These are phyloP conservation scores for Chymomyza procnemis DNA, from an alignment of 2,888 invertebrate genomes.

Conservation along the genomic window DNA sequence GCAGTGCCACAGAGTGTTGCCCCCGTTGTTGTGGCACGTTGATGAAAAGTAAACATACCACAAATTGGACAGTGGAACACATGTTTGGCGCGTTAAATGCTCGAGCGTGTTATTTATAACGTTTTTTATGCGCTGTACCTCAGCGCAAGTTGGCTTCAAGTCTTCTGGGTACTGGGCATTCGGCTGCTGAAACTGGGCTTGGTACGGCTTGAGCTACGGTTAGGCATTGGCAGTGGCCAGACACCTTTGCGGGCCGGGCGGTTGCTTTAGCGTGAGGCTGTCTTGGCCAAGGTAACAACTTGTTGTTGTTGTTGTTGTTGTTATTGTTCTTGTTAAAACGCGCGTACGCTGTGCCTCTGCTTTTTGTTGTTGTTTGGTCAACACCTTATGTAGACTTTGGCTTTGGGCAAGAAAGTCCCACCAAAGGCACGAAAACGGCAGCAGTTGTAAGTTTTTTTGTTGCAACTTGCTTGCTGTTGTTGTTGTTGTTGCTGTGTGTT, in stretches of 20 bases:
- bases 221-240: conserved; percentile 7
- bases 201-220: conserved; percentile 23
- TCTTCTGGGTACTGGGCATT: conserved; percentile 14
- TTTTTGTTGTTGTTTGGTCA: conserved; percentile 57
- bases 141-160: conserved; percentile 32
- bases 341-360: conserved; percentile 46
- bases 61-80: conserved; percentile 74
- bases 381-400: conserved; percentile 69
- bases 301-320: conserved; percentile 19
- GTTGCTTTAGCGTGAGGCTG: not conserved
- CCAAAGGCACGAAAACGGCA: conserved; percentile 52
- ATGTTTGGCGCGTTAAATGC: conserved; percentile 75
- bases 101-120: conserved; percentile 71
- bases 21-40: conserved; percentile 27
- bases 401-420: conserved; percentile 58
- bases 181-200: conserved; percentile 28
- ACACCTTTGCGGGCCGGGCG: conserved; percentile 16
- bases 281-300: conserved; percentile 2
- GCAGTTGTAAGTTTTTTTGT: conserved; percentile 64
- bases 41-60: conserved; percentile 72
- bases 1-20: not conserved
- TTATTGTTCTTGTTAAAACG: conserved; percentile 53
- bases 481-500: conserved; percentile 23
- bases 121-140: conserved; percentile 61
- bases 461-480: conserved; percentile 20